Base-by-base conservation (phyloP, 2,888 invertebrate genomes). In the Tetanocera ferruginea region DNA sequence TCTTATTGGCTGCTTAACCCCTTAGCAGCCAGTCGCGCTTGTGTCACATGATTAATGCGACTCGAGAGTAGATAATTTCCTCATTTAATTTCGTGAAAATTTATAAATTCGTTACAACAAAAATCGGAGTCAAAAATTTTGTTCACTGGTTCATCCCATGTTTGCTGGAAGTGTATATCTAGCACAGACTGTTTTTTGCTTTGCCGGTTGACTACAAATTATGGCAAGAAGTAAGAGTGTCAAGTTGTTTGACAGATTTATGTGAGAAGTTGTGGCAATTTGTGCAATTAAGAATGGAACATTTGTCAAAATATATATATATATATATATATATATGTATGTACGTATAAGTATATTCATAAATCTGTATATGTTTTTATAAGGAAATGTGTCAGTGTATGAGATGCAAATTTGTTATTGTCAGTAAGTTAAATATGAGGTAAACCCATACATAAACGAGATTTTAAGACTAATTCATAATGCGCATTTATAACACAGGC, bases 41-140 rank as follows among this genome's bases (percentile, higher is more conserved):
- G 60, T 49, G 57, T 31, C 72, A 66, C 49, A 70, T 78, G 76
- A 78, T 76, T 66, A 78, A 78, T 75, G 76, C 75, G 17, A 23
- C 31, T 75, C 43, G 49, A 28, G 55, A 75, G 74, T 75, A 75
- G 78, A 78, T 75, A 74, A 75, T 70, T 78, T 78, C 70, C 74
- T 25, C 64, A 78, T 78, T 70, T 19, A 70, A 75, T 75, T 66
- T 67, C 4, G 60, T 17, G 67, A 62, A 76, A 76, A 34, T 51
- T 31, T 43, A 51, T 70, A 34, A 66, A 66, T 28, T n/a, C 51
- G 62, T n/a, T 23, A 19, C 55, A 55, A 23, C 23, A 55, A 31
- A 2, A 66, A 66, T 66, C 19, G 34, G 31, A n/a, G 64, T 37
- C 37, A 66, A 17, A 66, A n/a, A n/a, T 37, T 64, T 9, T n/a